Evolutionary conservation across 2,888 invertebrate genomes (phyloP).

Genomic region (Halocaridina rubra): DNA sequence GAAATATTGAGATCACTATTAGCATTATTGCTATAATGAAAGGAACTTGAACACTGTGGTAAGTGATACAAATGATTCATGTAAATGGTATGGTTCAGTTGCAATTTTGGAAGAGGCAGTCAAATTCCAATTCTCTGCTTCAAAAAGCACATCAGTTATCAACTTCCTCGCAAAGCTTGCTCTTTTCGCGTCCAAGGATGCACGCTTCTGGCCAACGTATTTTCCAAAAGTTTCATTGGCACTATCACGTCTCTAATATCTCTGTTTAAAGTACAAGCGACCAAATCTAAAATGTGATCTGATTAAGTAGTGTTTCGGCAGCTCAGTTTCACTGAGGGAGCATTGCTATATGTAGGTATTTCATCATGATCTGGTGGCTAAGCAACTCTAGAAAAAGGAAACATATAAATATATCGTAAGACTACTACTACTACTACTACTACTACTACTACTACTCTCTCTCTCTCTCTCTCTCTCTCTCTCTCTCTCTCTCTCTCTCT

Average conservation of each 20-base stretch:
- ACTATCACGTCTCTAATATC: slow-evolving; percentile 2
- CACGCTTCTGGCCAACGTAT: background rate
- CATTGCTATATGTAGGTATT: background rate
- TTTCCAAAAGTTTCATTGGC: background rate
- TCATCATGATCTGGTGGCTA: background rate
- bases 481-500: background rate
- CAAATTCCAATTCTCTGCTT: slow-evolving; percentile 15
- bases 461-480: background rate
- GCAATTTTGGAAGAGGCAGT: slow-evolving; percentile 7
- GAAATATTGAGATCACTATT: slow-evolving; percentile 18
- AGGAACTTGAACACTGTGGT: slow-evolving; percentile 32
- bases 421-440: too few species aligned
- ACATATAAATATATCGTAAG: too few species aligned
- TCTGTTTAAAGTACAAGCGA: background rate
- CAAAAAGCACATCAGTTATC: background rate
- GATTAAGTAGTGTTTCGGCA: background rate
- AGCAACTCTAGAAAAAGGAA: background rate
- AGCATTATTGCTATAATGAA: background rate
- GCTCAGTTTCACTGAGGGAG: background rate
- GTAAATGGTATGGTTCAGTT: slow-evolving; percentile 14
- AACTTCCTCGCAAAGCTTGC: background rate
- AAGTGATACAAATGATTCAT: slow-evolving; percentile 25
- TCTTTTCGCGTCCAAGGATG: slow-evolving; percentile 5
- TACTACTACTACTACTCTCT: too few species aligned
- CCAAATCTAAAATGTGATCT: slow-evolving; percentile 2